Evolutionary conservation across 2,113 vertebrate species (phyloP).

Genomic region (Hiodon tergisus): DNA sequence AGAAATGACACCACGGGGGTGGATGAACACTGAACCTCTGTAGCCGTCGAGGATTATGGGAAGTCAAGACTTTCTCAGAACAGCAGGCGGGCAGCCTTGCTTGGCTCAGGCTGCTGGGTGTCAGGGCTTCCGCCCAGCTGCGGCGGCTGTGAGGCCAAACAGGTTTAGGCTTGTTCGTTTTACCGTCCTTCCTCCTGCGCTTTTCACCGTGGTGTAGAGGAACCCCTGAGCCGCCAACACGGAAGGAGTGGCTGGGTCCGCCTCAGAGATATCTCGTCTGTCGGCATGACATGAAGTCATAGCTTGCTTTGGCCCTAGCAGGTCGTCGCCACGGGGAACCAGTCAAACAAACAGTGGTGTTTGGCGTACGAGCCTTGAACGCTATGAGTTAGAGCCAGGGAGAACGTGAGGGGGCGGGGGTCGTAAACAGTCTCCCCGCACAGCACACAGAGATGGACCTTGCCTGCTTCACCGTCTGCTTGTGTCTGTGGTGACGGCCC

Average conservation of each 20-base stretch:
- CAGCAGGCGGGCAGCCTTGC: no score
- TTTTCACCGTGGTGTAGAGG: slow-evolving; percentile 21
- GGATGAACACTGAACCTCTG: no score
- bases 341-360: slow-evolving; percentile 42
- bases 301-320: slow-evolving; percentile 29
- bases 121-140: no score
- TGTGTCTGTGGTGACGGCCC: slow-evolving; percentile 2
- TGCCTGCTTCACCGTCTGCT: slow-evolving; percentile 2
- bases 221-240: slow-evolving; percentile 22
- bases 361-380: slow-evolving; percentile 29
- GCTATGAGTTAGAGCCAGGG: slow-evolving; percentile 23
- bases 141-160: no score
- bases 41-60: no score
- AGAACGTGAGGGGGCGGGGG: slow-evolving; percentile 1
- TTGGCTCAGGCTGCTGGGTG: no score
- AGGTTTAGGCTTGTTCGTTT: slow-evolving; percentile 8
- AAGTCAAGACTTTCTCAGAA: no score
- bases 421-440: slow-evolving; percentile 15
- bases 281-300: slow-evolving; percentile 20
- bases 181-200: slow-evolving; percentile 37
- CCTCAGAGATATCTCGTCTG: slow-evolving; percentile 31
- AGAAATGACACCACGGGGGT: no score
- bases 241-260: slow-evolving; percentile 20
- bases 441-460: slow-evolving; percentile 6
- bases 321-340: slow-evolving; percentile 38